Base-by-base conservation (phyloP, 2,797 vertebrate species). In the Ambastaia sidthimunki region DNA sequence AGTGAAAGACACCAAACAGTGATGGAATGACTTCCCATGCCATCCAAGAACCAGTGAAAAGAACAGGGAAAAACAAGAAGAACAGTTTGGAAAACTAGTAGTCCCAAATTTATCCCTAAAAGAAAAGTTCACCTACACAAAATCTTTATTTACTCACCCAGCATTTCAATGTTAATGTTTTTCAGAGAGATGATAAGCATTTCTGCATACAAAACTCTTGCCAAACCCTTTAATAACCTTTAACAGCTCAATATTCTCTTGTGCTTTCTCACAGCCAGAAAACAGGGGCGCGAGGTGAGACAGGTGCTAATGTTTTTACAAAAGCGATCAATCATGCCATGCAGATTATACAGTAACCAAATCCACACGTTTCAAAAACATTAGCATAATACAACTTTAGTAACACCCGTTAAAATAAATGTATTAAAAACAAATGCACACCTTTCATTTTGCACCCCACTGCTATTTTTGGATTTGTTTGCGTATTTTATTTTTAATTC, bases 291-390 rank as follows among this genome's bases (percentile, higher is more conserved):
- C 31, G 19, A 67, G 50, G 19, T 88, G 88, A 85, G 78, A 31
- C 75, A 37, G 85, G 68, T 66, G 74, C 66, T 62, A 78, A 31
- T 74, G 57, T 74, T 70, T 92, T 89, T 89, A 76, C 80, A 86
- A 90, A 90, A 90, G 88, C 87, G 85, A 92, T 86, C 84, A 86
- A 90, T 89, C 92, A 93, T 93, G 91, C 91, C 93, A 93, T 93
- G 93, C 92, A 92, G 89, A 92, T 83, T 91, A 90, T 88, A 87
- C 90, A 86, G 86, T 83, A 90, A 84, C 81, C 86, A 91, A 90
- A 85, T 88, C 86, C 87, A 91, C 90, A 91, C 83, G 62, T 80
- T 81, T 75, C 73, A 63, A 72, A 78, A 86, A 86, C 80, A 82
- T 54, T 65, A 79, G 73, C 78, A 83, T 41, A 41, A 41, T 77